These are phyloP conservation scores for Dascillus cervinus DNA, from an alignment of 2,888 invertebrate genomes.

Conservation along the genomic window DNA sequence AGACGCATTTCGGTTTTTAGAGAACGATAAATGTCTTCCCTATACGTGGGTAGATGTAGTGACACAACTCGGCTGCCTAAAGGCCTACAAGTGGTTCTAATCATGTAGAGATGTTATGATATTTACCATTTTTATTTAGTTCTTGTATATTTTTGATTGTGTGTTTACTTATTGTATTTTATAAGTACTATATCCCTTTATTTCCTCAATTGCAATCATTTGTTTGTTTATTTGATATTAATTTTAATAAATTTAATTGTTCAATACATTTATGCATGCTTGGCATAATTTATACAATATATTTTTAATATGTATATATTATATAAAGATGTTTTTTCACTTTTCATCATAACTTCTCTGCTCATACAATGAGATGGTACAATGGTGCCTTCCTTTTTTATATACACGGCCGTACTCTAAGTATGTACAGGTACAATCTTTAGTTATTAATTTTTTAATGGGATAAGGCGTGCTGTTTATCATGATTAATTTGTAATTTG, in stretches of 20 bases:
- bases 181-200: background rate
- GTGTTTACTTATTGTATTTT: too few relatives aligned
- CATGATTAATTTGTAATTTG: too few relatives aligned
- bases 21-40: constrained; percentile 37
- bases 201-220: constrained; percentile 8
- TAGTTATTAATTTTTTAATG: background rate
- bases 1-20: constrained; percentile 30
- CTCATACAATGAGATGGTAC: constrained; percentile 36
- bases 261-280: too few relatives aligned
- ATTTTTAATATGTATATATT: constrained; percentile 12
- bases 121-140: constrained; percentile 9
- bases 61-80: constrained; percentile 25
- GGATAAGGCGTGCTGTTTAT: too few relatives aligned
- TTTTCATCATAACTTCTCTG: constrained; percentile 39
- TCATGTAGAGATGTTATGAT: constrained; percentile 39
- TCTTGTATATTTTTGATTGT: constrained; percentile 9
- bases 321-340: background rate
- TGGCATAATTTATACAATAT: too few relatives aligned
- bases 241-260: too few relatives aligned
- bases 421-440: constrained; percentile 12
- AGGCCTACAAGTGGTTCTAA: constrained; percentile 39
- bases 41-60: constrained; percentile 12
- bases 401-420: constrained; percentile 35
- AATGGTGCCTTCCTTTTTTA: constrained; percentile 40
- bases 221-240: background rate